These are phyloP conservation scores for Incurvaria masculella DNA, from an alignment of 2,888 invertebrate species.

Conservation along the genomic window DNA sequence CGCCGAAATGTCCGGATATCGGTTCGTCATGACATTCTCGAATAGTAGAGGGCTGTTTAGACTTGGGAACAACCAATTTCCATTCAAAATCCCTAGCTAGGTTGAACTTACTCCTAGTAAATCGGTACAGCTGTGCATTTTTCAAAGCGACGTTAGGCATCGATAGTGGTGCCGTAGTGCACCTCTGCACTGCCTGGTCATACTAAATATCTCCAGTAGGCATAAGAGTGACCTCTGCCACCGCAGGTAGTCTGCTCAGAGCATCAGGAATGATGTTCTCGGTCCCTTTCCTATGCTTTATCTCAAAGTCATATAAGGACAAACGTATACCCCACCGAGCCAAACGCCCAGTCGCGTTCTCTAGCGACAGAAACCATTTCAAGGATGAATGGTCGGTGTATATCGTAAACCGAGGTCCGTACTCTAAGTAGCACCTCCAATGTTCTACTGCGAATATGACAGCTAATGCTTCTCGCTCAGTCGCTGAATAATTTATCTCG, in stretches of 20 bases:
- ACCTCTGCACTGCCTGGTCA: too few species aligned
- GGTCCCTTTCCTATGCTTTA: conserved; percentile 8
- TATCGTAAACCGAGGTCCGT: background rate
- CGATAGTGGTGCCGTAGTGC: too few species aligned
- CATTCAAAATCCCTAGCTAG: too few species aligned
- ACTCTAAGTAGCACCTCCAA: background rate
- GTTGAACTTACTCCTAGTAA: too few species aligned
- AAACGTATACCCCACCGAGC: conserved; percentile 7
- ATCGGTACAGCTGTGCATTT: too few species aligned
- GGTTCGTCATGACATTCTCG: conserved; percentile 4
- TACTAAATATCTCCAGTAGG: too few species aligned
- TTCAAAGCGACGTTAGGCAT: too few species aligned
- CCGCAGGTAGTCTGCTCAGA: conserved; percentile 11
- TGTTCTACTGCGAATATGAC: conserved; percentile 14
- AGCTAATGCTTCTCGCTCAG: conserved; percentile 20
- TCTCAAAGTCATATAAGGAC: conserved; percentile 2
- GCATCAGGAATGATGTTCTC: conserved; percentile 9
- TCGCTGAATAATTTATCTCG: conserved; percentile 15
- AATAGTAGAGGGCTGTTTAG: too few species aligned
- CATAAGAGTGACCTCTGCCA: too few species aligned
- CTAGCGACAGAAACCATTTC: conserved; percentile 11
- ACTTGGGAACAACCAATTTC: too few species aligned
- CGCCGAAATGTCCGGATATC: conserved; percentile 16
- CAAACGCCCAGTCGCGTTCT: conserved; percentile 3
- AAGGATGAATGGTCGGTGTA: background rate